phyloP scores from a whole-genome alignment of 2,888 invertebrate genomes.

The Drosophila mimica region DNA sequence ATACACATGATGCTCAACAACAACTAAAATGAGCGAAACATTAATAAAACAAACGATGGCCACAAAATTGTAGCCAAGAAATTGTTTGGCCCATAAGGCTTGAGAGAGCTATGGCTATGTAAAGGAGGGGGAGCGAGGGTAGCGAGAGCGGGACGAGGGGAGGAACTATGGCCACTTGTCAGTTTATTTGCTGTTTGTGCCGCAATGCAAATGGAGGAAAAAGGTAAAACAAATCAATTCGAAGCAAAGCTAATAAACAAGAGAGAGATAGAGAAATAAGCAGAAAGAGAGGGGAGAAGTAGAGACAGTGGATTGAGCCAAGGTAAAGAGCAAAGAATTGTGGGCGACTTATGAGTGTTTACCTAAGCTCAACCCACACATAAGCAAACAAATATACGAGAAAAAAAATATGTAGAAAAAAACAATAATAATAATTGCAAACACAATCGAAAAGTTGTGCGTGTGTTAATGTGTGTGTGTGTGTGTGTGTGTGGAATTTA shows the following conservation, averaged over 20 bases:
- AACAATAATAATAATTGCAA: conserved; percentile 29
- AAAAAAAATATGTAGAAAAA: not conserved
- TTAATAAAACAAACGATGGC: conserved; percentile 52
- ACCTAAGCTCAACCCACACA: conserved; percentile 51
- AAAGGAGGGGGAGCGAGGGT: not conserved
- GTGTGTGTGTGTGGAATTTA: conserved; percentile 43
- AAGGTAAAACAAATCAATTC: conserved; percentile 66
- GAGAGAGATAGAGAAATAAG: not conserved
- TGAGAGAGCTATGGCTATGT: not conserved
- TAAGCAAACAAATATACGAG: conserved; percentile 2
- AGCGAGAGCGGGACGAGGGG: not conserved
- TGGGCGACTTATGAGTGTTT: conserved; percentile 61
- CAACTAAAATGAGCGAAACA: conserved; percentile 50
- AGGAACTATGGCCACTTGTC: conserved; percentile 38
- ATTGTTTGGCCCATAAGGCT: conserved; percentile 34
- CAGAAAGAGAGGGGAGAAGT: not conserved
- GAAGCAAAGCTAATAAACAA: conserved; percentile 20
- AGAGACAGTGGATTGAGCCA: not conserved
- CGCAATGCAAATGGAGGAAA: conserved; percentile 32
- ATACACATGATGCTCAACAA: conserved; percentile 46
- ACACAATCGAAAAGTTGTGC: conserved; percentile 24
- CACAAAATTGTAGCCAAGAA: conserved; percentile 61
- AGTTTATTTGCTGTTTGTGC: conserved; percentile 20
- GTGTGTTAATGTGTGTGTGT: not conserved
- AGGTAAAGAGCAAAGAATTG: conserved; percentile 40